phyloP scores from a whole-genome alignment of 2,113 vertebrate species.

The Balaeniceps rex region DNA sequence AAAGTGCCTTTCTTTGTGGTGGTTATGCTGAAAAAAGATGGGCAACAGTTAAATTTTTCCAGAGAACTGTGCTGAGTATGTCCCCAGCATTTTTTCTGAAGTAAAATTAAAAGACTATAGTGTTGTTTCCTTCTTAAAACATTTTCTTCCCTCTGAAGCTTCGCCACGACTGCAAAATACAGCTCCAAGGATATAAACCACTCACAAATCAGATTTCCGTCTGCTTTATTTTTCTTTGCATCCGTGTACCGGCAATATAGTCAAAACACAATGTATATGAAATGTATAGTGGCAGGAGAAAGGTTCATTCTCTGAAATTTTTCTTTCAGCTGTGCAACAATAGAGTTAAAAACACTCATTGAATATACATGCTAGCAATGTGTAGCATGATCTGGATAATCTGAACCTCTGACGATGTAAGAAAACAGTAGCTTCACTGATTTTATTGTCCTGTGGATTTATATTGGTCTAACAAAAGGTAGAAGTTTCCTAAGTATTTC shows the following conservation, averaged over 20 bases:
- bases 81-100: neutral
- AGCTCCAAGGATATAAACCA: neutral
- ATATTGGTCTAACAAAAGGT: neutral
- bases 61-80: neutral
- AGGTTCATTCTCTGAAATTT: neutral
- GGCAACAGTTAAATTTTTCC: neutral
- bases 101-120: neutral
- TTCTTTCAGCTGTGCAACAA: neutral
- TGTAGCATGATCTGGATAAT: neutral
- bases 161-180: neutral
- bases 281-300: neutral
- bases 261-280: neutral
- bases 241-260: neutral
- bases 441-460: neutral
- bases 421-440: neutral
- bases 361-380: neutral
- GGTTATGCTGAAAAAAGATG: neutral
- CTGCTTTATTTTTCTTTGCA: neutral
- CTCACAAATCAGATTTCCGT: neutral
- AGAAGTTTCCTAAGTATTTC: neutral
- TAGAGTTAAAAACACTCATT: neutral
- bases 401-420: neutral
- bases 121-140: neutral
- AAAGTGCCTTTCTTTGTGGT: neutral
- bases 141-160: neutral